A percentile compares a stretch with the other conserved stretches of the same genome.
phyloP scores from a whole-genome alignment of 1,140 invertebrate genomes.

The Proctacanthus coquilletti region DNA sequence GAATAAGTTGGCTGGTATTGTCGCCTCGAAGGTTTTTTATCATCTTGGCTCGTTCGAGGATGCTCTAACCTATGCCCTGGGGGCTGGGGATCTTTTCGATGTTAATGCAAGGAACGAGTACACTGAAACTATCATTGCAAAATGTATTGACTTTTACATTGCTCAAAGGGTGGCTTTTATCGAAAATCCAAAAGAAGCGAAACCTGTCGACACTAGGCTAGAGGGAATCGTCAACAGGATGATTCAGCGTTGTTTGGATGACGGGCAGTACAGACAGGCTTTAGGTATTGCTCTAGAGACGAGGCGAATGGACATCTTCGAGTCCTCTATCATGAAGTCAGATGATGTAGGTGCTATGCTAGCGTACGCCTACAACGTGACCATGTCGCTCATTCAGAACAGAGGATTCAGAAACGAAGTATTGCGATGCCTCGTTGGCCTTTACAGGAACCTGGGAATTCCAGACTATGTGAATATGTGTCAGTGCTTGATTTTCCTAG shows the following conservation, averaged over 20 bases:
- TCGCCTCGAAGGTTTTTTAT: slow-evolving; percentile 98
- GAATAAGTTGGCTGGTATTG: slow-evolving; percentile 83
- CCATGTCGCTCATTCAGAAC: slow-evolving; percentile 90
- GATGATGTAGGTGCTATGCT: slow-evolving; percentile 85
- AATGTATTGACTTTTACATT: slow-evolving; percentile 92
- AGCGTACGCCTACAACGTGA: slow-evolving; percentile 86
- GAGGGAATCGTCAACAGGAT: slow-evolving; percentile 93
- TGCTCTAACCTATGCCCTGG: slow-evolving; percentile 84
- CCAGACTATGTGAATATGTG: slow-evolving; percentile 95
- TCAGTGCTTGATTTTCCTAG: slow-evolving; percentile 91
- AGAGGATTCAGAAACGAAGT: slow-evolving; percentile 82
- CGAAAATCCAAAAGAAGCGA: slow-evolving; percentile 43
- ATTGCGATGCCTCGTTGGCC: slow-evolving; percentile 69
- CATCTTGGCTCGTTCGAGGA: slow-evolving; percentile 94
- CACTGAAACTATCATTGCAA: slow-evolving; percentile 91
- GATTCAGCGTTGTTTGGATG: slow-evolving; percentile 89
- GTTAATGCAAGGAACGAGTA: slow-evolving; percentile 87
- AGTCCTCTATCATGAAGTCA: slow-evolving; percentile 76
- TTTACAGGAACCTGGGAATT: slow-evolving; percentile 72
- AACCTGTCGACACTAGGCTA: slow-evolving; percentile 70
- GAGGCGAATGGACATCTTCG: slow-evolving; percentile 86
- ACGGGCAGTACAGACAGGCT: slow-evolving; percentile 85
- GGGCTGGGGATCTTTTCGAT: slow-evolving; percentile 86
- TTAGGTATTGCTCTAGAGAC: slow-evolving; percentile 91
- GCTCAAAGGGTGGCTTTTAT: slow-evolving; percentile 60